Evolutionary conservation across 2,797 vertebrate genomes (phyloP).

Genomic region (Protonibea diacanthus): DNA sequence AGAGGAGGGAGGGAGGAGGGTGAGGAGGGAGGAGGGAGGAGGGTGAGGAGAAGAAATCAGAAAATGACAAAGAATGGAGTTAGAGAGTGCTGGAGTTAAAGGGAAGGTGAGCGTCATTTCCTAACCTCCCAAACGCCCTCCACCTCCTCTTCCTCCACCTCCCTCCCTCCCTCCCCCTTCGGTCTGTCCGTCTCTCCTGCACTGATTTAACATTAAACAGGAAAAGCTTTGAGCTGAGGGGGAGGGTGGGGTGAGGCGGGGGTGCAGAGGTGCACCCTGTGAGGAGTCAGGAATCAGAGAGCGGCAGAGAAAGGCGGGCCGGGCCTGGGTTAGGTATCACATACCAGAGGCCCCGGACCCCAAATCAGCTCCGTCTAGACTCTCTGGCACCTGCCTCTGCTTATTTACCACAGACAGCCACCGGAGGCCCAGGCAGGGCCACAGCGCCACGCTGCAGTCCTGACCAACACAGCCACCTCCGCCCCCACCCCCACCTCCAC

Average conservation of each 20-base stretch:
- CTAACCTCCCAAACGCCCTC: constrained; percentile 38
- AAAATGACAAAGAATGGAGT: not conserved
- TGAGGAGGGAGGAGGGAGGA: not conserved
- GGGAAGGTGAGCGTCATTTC: constrained; percentile 72
- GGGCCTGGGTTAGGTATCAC: constrained; percentile 95
- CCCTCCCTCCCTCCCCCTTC: constrained; percentile 3
- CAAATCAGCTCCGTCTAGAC: constrained; percentile 98
- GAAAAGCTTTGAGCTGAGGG: constrained; percentile 87
- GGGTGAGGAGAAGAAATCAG: not conserved
- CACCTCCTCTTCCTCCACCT: not conserved
- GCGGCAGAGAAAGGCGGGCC: constrained; percentile 48
- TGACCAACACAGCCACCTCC: constrained; percentile 69
- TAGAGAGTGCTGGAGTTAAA: constrained; percentile 37
- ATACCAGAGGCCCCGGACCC: constrained; percentile 93
- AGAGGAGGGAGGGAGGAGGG: too few species aligned
- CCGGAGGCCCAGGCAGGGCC: constrained; percentile 85
- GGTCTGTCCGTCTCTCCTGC: constrained; percentile 38
- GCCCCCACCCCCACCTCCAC: not conserved
- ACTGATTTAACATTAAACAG: constrained; percentile 93
- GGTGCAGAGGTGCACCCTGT: constrained; percentile 63
- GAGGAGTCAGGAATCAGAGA: constrained; percentile 88
- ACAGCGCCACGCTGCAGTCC: constrained; percentile 62
- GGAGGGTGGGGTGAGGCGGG: constrained; percentile 11
- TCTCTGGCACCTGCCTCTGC: constrained; percentile 99
- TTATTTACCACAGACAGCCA: constrained; percentile 92